Base-by-base conservation (phyloP, 1,140 invertebrate species). In the Leptonema lineaticorne region DNA sequence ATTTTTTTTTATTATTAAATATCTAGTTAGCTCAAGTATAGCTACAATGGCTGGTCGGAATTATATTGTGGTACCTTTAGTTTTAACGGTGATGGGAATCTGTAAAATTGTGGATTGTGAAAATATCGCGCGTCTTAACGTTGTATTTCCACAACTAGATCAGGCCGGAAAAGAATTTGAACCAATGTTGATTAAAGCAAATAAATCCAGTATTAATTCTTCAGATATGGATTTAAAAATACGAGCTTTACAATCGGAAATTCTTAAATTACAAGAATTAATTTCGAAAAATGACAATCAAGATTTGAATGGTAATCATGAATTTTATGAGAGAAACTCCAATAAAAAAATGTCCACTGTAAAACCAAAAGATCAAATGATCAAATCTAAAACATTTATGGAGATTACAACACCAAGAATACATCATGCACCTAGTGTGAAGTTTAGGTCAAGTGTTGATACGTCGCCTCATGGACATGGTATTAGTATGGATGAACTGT, bases 111-210 rank as follows among this genome's bases (percentile, higher is more conserved):
- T 60, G 8, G 45, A 63, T 16, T 33, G 45, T 27, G 58, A 68
- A 53, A n/a, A 11, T 20, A 29, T 41, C 1, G 67, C 62, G 33
- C 53, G 64, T n/a, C 24, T 69, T 14, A 69, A 72, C 27, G 67
- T 72, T 1, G 30, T 72, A 26, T 72, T 72, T 58, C 70, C 70
- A 7, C 70, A 72, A 50, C 27, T 69, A 26, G 63, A 66, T 14
- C 4, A 7, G 9, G 22, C 18, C 14, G 22, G 20, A 2, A 53
- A 53, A 1, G 18, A 26, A 2, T 14, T 26, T 18, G 1, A 2
- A 1, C 27, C 14, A 28, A 53, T 58, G 24, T 8, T 45, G 3
- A 14, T 4, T 3, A 26, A 7, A 1, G 1, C n/a, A 11, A 57
- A 62, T 18, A 16, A 37, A 1, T 56, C 46, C 56, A 71, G n/a